These are phyloP conservation scores for Rutilus rutilus DNA, from an alignment of 2,113 vertebrate species.

Conservation along the genomic window DNA sequence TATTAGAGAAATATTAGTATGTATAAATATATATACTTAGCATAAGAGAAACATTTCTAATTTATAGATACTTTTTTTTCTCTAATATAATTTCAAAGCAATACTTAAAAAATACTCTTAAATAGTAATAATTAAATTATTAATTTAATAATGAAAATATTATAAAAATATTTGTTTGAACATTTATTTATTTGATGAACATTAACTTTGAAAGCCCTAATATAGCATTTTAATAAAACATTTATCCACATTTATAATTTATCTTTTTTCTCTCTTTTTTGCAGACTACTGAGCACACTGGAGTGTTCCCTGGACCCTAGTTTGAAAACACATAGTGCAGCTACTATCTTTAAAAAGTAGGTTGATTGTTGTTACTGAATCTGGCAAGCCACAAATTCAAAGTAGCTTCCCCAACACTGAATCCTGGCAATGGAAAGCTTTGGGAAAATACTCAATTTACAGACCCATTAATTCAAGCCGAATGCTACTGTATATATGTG, in stretches of 20 bases:
- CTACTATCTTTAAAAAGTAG: background rate
- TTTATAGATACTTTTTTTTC: too few species aligned
- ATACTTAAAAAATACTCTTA: too few species aligned
- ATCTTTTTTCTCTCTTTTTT: too few species aligned
- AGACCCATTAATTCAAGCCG: constrained; percentile 44
- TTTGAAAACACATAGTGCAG: background rate
- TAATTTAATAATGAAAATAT: background rate
- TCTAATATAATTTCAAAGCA: too few species aligned
- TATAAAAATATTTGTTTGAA: background rate
- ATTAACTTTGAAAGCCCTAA: background rate
- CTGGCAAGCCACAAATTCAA: background rate
- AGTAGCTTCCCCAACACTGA: background rate
- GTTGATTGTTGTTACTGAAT: background rate
- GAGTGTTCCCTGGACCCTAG: too few species aligned
- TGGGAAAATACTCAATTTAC: constrained; percentile 48
- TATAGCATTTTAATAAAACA: background rate
- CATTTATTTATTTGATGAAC: background rate
- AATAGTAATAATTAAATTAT: background rate
- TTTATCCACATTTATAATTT: too few species aligned
- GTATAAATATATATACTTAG: background rate
- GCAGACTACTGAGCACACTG: too few species aligned
- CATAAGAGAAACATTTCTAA: background rate
- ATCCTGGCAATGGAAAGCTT: constrained; percentile 23
- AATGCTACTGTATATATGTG: constrained; percentile 53
- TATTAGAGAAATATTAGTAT: background rate